Evolutionary conservation across 2,113 vertebrate genomes (phyloP).

Genomic region (Sus scrofa): DNA sequence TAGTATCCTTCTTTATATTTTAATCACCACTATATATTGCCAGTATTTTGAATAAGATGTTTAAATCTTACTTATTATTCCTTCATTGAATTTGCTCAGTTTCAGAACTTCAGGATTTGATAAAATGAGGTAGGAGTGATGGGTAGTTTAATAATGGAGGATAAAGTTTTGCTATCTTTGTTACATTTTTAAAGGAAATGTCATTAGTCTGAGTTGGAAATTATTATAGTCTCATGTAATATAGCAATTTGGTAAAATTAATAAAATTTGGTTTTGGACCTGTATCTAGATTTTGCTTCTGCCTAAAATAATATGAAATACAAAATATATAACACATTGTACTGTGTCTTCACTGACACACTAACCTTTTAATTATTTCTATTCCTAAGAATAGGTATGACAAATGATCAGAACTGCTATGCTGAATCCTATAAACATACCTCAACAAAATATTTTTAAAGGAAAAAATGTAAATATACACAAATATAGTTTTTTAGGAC

Average conservation of each 20-base stretch:
- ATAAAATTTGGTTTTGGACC: conserved; percentile 37
- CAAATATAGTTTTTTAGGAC: background rate
- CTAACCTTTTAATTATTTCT: conserved; percentile 24
- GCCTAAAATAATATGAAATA: background rate
- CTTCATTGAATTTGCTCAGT: conserved; percentile 13
- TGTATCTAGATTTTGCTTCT: conserved; percentile 50
- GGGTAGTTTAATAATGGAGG: background rate
- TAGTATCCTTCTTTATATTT: background rate
- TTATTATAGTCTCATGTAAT: background rate
- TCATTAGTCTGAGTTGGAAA: background rate
- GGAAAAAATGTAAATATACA: background rate
- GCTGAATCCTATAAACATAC: background rate
- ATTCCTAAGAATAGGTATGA: background rate
- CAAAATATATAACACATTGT: conserved; percentile 12
- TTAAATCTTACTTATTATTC: background rate
- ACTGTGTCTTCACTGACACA: background rate
- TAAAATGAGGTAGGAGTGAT: background rate
- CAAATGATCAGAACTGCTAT: background rate
- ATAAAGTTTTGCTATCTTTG: background rate
- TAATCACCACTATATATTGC: background rate
- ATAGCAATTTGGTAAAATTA: conserved; percentile 32
- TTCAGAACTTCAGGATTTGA: background rate
- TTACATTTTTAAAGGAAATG: conserved; percentile 37
- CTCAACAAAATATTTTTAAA: background rate
- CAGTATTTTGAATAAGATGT: background rate